phyloP scores from a whole-genome alignment of 1,140 invertebrate genomes.

The Lerema accius region DNA sequence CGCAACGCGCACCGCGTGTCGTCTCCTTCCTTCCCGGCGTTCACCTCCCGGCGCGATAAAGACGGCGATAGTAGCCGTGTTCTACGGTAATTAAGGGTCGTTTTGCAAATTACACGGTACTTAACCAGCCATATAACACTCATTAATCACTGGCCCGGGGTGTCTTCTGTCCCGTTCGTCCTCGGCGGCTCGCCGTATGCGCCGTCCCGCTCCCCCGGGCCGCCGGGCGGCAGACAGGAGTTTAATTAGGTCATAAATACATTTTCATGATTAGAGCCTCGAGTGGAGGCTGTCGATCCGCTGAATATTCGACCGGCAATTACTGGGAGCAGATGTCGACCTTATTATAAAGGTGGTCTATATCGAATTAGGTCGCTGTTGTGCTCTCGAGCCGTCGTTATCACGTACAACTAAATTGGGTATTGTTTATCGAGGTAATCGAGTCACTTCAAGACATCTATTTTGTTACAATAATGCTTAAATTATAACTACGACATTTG shows the following conservation, averaged over 20 bases:
- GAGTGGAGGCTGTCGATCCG: constrained; percentile 35
- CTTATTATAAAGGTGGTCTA: constrained; percentile 25
- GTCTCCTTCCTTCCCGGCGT: constrained; percentile 50
- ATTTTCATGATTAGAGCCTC: constrained; percentile 75
- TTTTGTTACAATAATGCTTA: too few relatives aligned
- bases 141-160: constrained; percentile 78
- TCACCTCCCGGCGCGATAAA: constrained; percentile 51
- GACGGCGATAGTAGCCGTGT: constrained; percentile 72
- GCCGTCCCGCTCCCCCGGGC: constrained; percentile 43
- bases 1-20: constrained; percentile 47
- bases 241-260: constrained; percentile 83
- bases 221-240: constrained; percentile 58
- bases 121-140: constrained; percentile 84
- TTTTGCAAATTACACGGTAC: constrained; percentile 84
- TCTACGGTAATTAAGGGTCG: constrained; percentile 83
- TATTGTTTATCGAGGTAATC: too few relatives aligned
- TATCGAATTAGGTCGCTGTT: constrained; percentile 4
- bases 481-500: too few relatives aligned
- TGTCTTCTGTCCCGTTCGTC: constrained; percentile 49
- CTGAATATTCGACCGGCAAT: constrained; percentile 34
- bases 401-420: not conserved
- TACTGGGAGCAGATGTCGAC: constrained; percentile 48
- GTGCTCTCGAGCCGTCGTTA: not conserved
- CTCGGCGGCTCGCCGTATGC: constrained; percentile 24
- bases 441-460: too few relatives aligned